phyloP scores from a whole-genome alignment of 1,140 invertebrate species.

The Hypothenemus hampei region DNA sequence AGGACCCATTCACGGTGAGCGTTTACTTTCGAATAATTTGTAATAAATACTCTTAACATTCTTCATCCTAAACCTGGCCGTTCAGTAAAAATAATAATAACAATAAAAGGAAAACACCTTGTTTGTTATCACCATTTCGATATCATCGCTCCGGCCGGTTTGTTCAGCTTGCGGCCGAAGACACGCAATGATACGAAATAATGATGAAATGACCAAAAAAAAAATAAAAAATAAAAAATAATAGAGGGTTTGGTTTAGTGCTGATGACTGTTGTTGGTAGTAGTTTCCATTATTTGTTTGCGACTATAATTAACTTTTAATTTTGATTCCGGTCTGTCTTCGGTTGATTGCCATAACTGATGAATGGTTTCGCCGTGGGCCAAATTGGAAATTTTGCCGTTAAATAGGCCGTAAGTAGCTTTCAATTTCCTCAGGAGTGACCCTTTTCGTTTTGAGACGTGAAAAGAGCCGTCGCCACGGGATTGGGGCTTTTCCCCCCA shows the following conservation, averaged over 20 bases:
- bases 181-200: conserved; percentile 1
- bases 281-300: neutral
- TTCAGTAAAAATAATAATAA: neutral
- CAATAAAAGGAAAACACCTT: conserved; percentile 10
- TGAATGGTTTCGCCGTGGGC: conserved; percentile 8
- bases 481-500: too few species aligned
- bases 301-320: neutral
- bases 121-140: conserved; percentile 1
- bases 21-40: neutral
- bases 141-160: neutral
- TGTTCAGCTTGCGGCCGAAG: conserved; percentile 3
- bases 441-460: conserved; percentile 45
- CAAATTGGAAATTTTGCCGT: conserved; percentile 4
- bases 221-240: too few species aligned
- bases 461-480: too few species aligned
- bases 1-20: conserved; percentile 45
- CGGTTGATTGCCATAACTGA: neutral
- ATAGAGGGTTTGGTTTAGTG: neutral
- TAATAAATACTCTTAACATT: neutral
- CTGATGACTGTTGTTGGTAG: neutral
- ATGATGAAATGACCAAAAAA: neutral
- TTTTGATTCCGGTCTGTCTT: neutral
- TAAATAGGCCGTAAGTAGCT: neutral
- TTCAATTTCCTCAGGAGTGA: conserved; percentile 35
- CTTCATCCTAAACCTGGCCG: conserved; percentile 8